Percentiles rank a stretch among this genome's conserved stretches.
Evolutionary conservation across 2,888 invertebrate species (phyloP).

Genomic region (Choristoneura rosaceana): DNA sequence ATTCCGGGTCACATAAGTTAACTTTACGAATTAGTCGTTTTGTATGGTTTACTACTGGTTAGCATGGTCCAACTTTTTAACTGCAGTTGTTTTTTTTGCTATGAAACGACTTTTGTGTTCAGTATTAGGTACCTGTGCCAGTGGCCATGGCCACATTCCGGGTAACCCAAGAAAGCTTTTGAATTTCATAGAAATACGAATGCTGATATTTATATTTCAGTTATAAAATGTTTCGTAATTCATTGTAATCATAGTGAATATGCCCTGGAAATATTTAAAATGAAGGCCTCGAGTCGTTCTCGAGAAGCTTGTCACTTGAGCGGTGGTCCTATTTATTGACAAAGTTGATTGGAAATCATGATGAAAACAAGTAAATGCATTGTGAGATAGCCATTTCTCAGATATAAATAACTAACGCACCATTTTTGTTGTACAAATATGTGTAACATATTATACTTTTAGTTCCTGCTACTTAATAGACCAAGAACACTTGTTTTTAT

Average conservation of each 20-base stretch:
- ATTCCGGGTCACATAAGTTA: too few relatives aligned
- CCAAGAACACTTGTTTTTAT: too few relatives aligned
- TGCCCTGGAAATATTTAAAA: background rate
- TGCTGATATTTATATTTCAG: background rate
- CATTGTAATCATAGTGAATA: background rate
- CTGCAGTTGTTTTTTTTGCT: background rate
- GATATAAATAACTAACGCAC: too few relatives aligned
- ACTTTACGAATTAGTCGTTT: too few relatives aligned
- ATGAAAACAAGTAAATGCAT: background rate
- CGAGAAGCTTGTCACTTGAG: constrained; percentile 31
- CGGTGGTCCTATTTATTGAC: constrained; percentile 4
- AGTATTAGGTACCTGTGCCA: constrained; percentile 25
- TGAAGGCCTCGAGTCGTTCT: background rate
- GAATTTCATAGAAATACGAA: constrained; percentile 12
- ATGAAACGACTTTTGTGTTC: constrained; percentile 19
- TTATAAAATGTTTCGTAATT: background rate
- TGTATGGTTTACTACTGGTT: too few relatives aligned
- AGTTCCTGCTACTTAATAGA: too few relatives aligned
- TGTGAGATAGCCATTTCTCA: background rate
- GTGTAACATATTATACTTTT: too few relatives aligned
- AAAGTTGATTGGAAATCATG: background rate
- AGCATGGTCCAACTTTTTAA: too few relatives aligned
- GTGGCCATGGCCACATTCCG: constrained; percentile 20
- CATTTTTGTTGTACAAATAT: too few relatives aligned
- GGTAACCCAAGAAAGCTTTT: constrained; percentile 20